Evolutionary conservation across 1,140 invertebrate species (phyloP).

Genomic region (Acromyrmex heyeri): DNA sequence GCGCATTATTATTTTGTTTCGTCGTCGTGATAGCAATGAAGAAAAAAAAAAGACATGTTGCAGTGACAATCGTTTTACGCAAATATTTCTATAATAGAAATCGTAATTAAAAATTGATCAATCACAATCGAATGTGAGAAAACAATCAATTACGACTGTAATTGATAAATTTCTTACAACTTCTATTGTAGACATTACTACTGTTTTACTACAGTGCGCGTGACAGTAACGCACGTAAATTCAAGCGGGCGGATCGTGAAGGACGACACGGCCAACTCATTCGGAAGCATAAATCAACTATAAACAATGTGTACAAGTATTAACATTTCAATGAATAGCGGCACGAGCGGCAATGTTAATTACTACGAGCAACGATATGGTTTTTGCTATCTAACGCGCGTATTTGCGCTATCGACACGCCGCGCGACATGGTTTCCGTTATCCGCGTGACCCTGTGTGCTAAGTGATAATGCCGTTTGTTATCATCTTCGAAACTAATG

Average conservation of each 20-base stretch:
- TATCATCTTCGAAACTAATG: slow-evolving; percentile 74
- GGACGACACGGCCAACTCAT: neutral
- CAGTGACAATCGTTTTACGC: neutral
- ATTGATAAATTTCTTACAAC: no score
- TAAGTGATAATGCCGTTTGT: slow-evolving; percentile 70
- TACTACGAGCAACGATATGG: slow-evolving; percentile 60
- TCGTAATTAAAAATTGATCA: no score
- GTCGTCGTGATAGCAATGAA: neutral
- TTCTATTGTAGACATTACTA: no score
- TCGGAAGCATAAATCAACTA: slow-evolving; percentile 67
- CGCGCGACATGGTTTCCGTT: slow-evolving; percentile 47
- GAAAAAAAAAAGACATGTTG: no score
- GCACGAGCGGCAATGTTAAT: slow-evolving; percentile 64
- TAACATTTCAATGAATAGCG: slow-evolving; percentile 71
- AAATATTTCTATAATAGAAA: no score
- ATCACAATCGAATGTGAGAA: no score
- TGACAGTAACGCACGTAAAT: neutral
- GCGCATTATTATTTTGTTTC: neutral
- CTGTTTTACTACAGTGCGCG: neutral
- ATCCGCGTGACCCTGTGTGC: slow-evolving; percentile 58
- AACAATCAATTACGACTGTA: no score
- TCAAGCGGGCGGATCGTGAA: neutral
- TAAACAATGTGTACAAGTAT: slow-evolving; percentile 69
- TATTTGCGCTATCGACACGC: slow-evolving; percentile 57
- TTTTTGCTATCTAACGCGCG: slow-evolving; percentile 66